Evolutionary conservation across 1,140 invertebrate species (phyloP).

Genomic region (Drosophila asahinai): DNA sequence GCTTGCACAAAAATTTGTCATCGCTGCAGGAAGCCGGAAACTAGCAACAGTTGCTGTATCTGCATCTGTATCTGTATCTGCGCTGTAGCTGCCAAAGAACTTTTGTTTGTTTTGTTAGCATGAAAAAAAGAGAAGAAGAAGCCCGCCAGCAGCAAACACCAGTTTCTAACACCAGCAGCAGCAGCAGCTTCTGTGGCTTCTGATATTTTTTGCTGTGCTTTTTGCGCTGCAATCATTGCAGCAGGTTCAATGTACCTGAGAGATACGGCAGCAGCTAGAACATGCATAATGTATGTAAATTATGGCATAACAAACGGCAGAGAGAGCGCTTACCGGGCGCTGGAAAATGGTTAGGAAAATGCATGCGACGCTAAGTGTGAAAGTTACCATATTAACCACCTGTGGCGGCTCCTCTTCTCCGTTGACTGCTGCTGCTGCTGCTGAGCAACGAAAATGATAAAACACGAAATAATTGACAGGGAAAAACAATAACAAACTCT

Average conservation of each 20-base stretch:
- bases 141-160: slow-evolving; percentile 11
- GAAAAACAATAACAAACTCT: slow-evolving; percentile 51
- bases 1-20: slow-evolving; percentile 71
- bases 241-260: slow-evolving; percentile 79
- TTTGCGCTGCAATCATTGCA: slow-evolving; percentile 61
- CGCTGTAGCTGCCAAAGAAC: slow-evolving; percentile 45
- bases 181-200: slow-evolving; percentile 17
- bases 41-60: slow-evolving; percentile 78
- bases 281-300: slow-evolving; percentile 83
- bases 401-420: slow-evolving; percentile 42
- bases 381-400: slow-evolving; percentile 80
- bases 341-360: slow-evolving; percentile 27
- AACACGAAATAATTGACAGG: slow-evolving; percentile 18
- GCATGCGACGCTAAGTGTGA: slow-evolving; percentile 70
- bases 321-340: slow-evolving; percentile 2
- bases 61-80: slow-evolving; percentile 7
- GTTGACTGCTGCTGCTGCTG: background rate
- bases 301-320: slow-evolving; percentile 66
- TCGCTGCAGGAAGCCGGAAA: slow-evolving; percentile 75
- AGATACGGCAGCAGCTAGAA: slow-evolving; percentile 44
- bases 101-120: slow-evolving; percentile 55
- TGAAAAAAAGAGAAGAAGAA: slow-evolving; percentile 4
- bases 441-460: slow-evolving; percentile 13
- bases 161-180: slow-evolving; percentile 9
- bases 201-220: slow-evolving; percentile 12